Evolutionary conservation across 2,113 vertebrate genomes (phyloP).

Genomic region (Gnathonemus echidnorhynchus): DNA sequence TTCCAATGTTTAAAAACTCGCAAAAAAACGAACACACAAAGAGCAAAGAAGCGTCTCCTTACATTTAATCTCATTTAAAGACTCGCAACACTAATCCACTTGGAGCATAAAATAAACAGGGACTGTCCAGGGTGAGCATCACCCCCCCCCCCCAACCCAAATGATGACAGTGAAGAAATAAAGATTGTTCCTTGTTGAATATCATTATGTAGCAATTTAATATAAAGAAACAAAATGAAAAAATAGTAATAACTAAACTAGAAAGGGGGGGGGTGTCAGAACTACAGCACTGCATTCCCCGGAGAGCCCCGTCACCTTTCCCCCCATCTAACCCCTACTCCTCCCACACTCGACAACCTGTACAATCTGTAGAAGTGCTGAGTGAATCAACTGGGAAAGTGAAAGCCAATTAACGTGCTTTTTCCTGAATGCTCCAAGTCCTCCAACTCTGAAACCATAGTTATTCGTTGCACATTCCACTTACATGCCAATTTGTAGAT

Average conservation of each 20-base stretch:
- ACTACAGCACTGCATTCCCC: no score
- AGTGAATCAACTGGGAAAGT: not conserved
- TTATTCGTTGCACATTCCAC: no score
- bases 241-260: not conserved
- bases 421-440: not conserved
- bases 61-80: not conserved
- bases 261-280: not conserved
- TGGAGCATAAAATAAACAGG: not conserved
- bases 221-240: not conserved
- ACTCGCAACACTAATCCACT: not conserved
- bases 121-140: not conserved
- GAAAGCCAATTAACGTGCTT: not conserved
- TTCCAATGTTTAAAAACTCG: not conserved
- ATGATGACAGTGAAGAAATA: not conserved
- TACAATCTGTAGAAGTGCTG: not conserved
- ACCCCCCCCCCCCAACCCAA: not conserved
- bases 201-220: not conserved
- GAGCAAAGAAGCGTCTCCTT: not conserved
- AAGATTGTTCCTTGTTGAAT: not conserved
- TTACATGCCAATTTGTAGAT: no score
- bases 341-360: no score
- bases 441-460: no score
- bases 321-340: no score
- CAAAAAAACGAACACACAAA: not conserved
- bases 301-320: not conserved